Evolutionary conservation across 92 coral and sea anemone genomes (phyloP), one percentile per base, ranked within the genome.

Genomic region (Palythoa heliodiscus): DNA sequence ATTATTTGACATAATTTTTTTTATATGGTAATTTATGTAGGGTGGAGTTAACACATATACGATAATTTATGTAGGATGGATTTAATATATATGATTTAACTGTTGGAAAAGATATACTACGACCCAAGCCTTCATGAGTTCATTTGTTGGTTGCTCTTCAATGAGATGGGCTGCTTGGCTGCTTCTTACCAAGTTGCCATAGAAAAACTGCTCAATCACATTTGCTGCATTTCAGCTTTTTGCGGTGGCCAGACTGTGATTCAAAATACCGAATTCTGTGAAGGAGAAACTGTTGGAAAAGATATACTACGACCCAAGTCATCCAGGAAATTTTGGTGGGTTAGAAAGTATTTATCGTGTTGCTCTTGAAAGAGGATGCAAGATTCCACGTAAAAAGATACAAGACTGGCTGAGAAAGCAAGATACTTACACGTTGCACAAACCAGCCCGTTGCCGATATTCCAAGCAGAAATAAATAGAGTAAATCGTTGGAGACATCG

Each of bases 391-490:
- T 38, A 82, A 38, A n/a, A 39, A 72, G 47, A 19, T 70, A 22
- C 74, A 23, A 12, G 84, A 79, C 19, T 69, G 71, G 84, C 52
- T 55, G 14, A 23, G 16, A 38, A 66, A 53, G 14, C 55, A 66
- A 76, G 91, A 88, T 23, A 67, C 61, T 29, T 88, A 76, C 48
- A 54, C 87, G 0, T 50, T 88, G 11, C 88, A 88, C 47, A 84
- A 78, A 78, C 91, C 88, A 20, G 88, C 88, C 17, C 75, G 86
- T 2, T 15, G 77, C 12, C 52, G 39, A 4, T 89, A 61, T 74
- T 22, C 79, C 1, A 71, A 71, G n/a, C n/a, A n/a, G n/a, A n/a
- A n/a, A n/a, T n/a, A 55, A 89, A 86, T 20, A 40, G 91, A 55
- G 91, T 89, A 0, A 89, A 71, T 29, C 1, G 86, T 85, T 7